Evolutionary conservation across 2,797 vertebrate species (phyloP).

Genomic region (Psittacula echo): DNA sequence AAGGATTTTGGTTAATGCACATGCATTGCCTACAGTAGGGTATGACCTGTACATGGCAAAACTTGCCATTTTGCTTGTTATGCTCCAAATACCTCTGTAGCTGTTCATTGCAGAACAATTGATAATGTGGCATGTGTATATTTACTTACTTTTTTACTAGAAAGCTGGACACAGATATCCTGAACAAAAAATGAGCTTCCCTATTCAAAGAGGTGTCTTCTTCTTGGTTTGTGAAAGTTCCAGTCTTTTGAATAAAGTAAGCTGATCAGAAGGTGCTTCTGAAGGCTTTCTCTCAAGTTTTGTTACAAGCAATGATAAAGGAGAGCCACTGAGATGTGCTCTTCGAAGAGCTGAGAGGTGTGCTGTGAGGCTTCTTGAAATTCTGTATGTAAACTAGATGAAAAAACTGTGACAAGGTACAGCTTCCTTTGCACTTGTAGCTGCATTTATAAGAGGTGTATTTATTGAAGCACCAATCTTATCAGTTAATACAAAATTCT

Average conservation of each 20-base stretch:
- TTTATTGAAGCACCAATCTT: neutral
- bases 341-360: neutral
- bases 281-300: neutral
- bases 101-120: neutral
- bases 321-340: neutral
- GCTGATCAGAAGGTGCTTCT: neutral
- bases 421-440: neutral
- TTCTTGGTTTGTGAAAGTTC: neutral
- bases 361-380: neutral
- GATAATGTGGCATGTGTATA: neutral
- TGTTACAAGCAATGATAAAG: neutral
- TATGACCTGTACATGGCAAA: neutral
- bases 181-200: neutral
- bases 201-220: neutral
- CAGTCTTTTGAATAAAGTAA: neutral
- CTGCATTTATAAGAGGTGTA: neutral
- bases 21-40: constrained; percentile 74
- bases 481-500: neutral
- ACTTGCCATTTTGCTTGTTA: neutral
- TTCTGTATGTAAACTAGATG: neutral
- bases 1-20: constrained; percentile 55
- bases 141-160: neutral
- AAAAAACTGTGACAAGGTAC: neutral
- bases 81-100: neutral
- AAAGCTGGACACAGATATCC: neutral